Percentiles rank a stretch among this genome's conserved stretches.
These are phyloP conservation scores for Sphecodes monilicornis DNA, from an alignment of 2,888 invertebrate species.

Conservation along the genomic window DNA sequence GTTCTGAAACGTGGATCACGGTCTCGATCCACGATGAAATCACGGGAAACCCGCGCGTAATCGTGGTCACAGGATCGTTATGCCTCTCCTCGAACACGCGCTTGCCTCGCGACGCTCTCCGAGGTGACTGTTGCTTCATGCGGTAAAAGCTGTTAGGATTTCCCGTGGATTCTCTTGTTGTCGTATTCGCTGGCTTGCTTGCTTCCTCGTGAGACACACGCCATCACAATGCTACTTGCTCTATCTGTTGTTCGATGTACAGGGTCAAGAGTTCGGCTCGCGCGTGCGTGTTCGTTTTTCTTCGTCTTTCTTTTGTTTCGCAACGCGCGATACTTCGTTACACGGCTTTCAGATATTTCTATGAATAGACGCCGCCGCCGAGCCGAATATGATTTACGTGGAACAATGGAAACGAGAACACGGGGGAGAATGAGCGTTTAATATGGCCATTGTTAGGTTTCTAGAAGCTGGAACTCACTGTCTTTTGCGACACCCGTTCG, in stretches of 20 bases:
- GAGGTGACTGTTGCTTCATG: constrained; percentile 53
- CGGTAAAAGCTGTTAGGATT: constrained; percentile 68
- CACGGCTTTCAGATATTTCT: not conserved
- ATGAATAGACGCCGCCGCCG: not conserved
- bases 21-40: constrained; percentile 64
- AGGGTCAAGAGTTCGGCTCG: not conserved
- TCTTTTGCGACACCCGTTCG: not conserved
- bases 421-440: not conserved
- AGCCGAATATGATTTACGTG: not conserved
- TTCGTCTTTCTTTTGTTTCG: not conserved
- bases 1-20: constrained; percentile 5
- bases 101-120: constrained; percentile 13
- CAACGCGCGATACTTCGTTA: not conserved
- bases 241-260: not conserved
- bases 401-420: not conserved
- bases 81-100: constrained; percentile 19
- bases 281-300: no score
- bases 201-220: not conserved
- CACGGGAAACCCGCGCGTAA: constrained; percentile 68
- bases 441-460: not conserved
- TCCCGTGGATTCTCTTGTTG: constrained; percentile 48
- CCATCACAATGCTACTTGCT: not conserved
- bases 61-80: constrained; percentile 58
- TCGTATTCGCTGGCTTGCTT: not conserved
- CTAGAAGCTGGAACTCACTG: not conserved